Evolutionary conservation across 2,888 invertebrate species (phyloP).

Genomic region (Amblyjoppa fuscipennis): DNA sequence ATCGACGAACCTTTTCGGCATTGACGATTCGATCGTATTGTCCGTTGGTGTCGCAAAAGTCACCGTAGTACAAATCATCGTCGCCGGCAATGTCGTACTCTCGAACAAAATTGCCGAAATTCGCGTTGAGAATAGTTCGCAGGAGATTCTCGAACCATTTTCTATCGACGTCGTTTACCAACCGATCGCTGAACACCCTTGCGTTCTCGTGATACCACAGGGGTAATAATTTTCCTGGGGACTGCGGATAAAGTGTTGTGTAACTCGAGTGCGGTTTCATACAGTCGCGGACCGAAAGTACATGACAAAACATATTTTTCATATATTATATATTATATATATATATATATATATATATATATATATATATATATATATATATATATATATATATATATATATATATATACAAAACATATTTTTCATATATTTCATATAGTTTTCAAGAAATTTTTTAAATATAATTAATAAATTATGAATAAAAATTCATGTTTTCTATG

Average conservation of each 20-base stretch:
- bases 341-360: too few relatives aligned
- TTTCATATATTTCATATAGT: not conserved
- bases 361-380: too few relatives aligned
- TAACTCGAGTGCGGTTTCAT: too few relatives aligned
- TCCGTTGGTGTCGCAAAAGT: slow-evolving; percentile 87
- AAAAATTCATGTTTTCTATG: too few relatives aligned
- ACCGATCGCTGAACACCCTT: slow-evolving; percentile 94
- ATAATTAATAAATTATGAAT: too few relatives aligned
- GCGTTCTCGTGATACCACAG: slow-evolving; percentile 96
- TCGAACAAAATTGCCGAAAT: slow-evolving; percentile 85
- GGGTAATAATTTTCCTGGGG: slow-evolving; percentile 88
- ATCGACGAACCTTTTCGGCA: slow-evolving; percentile 86
- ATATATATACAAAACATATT: not conserved
- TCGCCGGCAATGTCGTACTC: slow-evolving; percentile 86
- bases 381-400: too few relatives aligned
- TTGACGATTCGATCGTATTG: slow-evolving; percentile 89
- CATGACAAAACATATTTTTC: not conserved
- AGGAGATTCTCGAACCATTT: slow-evolving; percentile 90
- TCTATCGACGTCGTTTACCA: slow-evolving; percentile 92
- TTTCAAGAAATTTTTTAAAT: too few relatives aligned
- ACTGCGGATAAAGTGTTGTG: slow-evolving; percentile 79
- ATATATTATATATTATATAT: not conserved
- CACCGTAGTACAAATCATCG: slow-evolving; percentile 89
- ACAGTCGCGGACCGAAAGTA: too few relatives aligned
- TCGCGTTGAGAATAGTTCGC: slow-evolving; percentile 86